Evolutionary conservation across 2,113 vertebrate species (phyloP).

Genomic region (Rhadina sibilatrix): DNA sequence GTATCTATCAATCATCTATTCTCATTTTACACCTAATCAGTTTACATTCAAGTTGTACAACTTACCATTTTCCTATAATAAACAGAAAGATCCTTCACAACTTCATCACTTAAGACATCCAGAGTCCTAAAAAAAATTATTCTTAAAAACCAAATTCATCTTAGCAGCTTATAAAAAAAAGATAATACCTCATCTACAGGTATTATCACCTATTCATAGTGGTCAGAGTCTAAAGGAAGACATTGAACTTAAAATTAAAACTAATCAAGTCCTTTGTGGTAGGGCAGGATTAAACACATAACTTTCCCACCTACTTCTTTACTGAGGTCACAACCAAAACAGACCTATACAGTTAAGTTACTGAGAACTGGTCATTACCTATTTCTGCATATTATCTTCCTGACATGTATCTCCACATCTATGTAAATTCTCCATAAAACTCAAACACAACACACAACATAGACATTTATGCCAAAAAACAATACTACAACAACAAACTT

Average conservation of each 20-base stretch:
- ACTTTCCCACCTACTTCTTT: background rate
- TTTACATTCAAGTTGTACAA: background rate
- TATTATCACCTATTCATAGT: background rate
- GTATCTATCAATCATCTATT: background rate
- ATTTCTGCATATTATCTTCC: background rate
- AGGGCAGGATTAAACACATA: background rate
- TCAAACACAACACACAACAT: background rate
- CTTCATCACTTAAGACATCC: constrained; percentile 91
- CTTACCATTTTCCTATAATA: constrained; percentile 92
- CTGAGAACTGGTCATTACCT: background rate
- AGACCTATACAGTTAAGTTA: background rate
- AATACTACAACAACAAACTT: background rate
- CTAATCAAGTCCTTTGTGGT: background rate
- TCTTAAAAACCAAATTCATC: background rate
- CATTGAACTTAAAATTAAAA: background rate
- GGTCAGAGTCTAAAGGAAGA: background rate
- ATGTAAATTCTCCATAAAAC: background rate
- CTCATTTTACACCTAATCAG: background rate
- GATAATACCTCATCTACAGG: background rate
- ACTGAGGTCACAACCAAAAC: background rate
- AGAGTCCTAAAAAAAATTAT: constrained; percentile 78
- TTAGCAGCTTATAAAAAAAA: background rate
- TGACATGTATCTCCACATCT: background rate
- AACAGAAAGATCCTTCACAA: constrained; percentile 86
- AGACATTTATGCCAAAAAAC: background rate